These are phyloP conservation scores for Brachionus plicatilis DNA, from an alignment of 1,140 invertebrate genomes.

Conservation along the genomic window DNA sequence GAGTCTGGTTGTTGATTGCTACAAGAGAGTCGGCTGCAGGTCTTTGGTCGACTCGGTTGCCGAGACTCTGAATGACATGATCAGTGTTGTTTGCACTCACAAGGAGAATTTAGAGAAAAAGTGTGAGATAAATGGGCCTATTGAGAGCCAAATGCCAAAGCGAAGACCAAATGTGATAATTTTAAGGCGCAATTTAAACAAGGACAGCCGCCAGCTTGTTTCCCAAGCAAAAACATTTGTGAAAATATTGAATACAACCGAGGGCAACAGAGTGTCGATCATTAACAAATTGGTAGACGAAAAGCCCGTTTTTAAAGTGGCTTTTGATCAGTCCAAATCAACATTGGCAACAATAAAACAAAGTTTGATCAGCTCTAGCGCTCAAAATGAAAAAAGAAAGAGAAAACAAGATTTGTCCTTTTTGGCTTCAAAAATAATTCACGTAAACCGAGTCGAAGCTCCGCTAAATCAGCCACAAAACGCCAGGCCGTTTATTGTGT, in stretches of 20 bases:
- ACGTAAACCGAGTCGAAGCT: background rate
- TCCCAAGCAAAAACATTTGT: constrained; percentile 2
- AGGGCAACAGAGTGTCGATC: background rate
- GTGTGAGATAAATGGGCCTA: background rate
- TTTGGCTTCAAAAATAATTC: background rate
- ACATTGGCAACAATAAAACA: background rate
- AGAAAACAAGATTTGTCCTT: constrained; percentile 11
- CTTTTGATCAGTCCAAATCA: background rate
- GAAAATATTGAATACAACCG: background rate
- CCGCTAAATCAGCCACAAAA: background rate
- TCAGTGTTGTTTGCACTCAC: background rate
- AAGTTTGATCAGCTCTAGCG: background rate
- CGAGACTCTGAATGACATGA: background rate
- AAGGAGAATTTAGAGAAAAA: background rate
- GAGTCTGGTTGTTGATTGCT: background rate
- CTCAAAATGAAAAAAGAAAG: background rate
- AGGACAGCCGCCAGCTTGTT: background rate
- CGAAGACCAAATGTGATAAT: background rate
- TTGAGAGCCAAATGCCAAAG: background rate
- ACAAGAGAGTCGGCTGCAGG: background rate
- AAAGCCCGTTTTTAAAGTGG: background rate
- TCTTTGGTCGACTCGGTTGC: background rate
- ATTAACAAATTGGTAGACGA: background rate
- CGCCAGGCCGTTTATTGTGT: background rate
- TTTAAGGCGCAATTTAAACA: background rate